Base-by-base conservation (phyloP, 1,140 invertebrate genomes). In the Arctopsyche grandis region DNA sequence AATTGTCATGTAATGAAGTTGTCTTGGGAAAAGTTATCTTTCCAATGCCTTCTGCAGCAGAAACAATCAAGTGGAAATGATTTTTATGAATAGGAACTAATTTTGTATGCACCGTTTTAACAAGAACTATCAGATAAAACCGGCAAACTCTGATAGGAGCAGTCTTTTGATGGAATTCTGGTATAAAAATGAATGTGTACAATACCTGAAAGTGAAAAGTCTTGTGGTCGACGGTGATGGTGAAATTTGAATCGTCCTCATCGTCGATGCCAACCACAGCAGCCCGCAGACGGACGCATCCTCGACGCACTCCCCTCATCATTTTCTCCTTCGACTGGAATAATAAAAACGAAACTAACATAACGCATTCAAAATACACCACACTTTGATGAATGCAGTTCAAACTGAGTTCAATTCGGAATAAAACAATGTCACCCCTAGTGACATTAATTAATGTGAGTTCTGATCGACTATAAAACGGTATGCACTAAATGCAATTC, bases 211-310 rank as follows among this genome's bases (percentile, higher is more conserved):
- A 98, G 88, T 99, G 98, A 89, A 99, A 99, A 16, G 97, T 98
- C 88, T 99, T 99, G 81, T 97, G 95, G 88, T 99, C 98, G 5
- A 98, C 97, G 5, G 98, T 99, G 83, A 99, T 98, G 14, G 98
- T 99, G 89, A 99, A 99, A 9, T 98, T 99, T 83, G 97, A 97
- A 85, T 99, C 97, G 88, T 99, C 98, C 88, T 99, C 97, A 88
- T 99, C 97, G 86, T 99, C 98, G 84, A 99, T 99, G 22, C 98
- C 98, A 84, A 99, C 97, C 21, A 99, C 93, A 5, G 98, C 98
- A 76, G 97, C 97, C 87, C 96, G 93, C 9, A 97, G 89, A 16
- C 96, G 89, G 4, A 99, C 98, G 89, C 98, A 99, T 29, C 98
- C 98, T 80, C 98, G 90, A 79, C 98, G 91, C 26, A 98, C 96